These are phyloP conservation scores for Fulmarus glacialis DNA, from an alignment of 2,113 vertebrate species.

Conservation along the genomic window DNA sequence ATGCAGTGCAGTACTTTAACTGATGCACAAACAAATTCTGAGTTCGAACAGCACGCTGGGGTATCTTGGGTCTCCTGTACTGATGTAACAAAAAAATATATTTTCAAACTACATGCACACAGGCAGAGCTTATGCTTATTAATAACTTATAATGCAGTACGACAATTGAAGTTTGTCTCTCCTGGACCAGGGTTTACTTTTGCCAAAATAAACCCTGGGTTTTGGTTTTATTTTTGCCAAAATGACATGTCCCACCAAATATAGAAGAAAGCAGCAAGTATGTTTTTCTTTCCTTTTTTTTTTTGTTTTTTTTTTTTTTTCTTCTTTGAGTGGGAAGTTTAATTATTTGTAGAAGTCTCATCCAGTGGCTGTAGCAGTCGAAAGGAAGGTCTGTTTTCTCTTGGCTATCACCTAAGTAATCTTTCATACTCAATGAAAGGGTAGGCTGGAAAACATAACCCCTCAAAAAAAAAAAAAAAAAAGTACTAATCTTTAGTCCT, in stretches of 20 bases:
- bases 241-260: not conserved
- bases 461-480: not conserved
- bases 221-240: not conserved
- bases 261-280: not conserved
- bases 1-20: not conserved
- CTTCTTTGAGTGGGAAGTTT: not conserved
- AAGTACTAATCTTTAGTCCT: not conserved
- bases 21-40: not conserved
- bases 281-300: not conserved
- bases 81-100: not conserved
- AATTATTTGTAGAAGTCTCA: not conserved
- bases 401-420: not conserved
- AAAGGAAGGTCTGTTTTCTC: not conserved
- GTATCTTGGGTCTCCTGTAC: not conserved
- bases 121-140: not conserved
- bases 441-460: not conserved
- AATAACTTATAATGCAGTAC: not conserved
- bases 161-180: not conserved
- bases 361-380: not conserved
- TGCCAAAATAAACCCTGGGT: not conserved
- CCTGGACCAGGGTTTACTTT: not conserved
- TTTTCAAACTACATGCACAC: not conserved
- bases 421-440: not conserved
- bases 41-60: not conserved
- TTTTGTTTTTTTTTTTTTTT: not conserved